Conservation (phyloP, 2,888 invertebrate genomes). For the Gryllus longicercus region DNA sequence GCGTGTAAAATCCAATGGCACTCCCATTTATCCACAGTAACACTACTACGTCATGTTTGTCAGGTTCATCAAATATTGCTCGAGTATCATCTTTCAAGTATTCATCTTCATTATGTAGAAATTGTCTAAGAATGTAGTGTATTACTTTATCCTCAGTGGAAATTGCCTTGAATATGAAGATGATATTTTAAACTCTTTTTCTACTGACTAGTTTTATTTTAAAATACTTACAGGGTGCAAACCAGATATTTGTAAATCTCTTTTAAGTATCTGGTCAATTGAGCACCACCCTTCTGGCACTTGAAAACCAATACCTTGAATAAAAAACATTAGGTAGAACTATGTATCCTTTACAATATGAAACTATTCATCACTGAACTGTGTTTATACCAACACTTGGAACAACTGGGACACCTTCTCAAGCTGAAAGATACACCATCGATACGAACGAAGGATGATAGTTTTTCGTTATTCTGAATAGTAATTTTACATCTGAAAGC, state of each 20-base stretch:
- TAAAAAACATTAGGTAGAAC: too few species aligned
- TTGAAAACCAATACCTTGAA: neutral
- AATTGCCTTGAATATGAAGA: neutral
- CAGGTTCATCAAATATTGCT: conserved; percentile 33
- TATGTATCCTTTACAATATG: neutral
- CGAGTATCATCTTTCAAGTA: conserved; percentile 21
- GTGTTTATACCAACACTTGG: neutral
- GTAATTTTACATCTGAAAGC: too few species aligned
- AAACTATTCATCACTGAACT: conserved; percentile 23
- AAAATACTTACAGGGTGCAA: neutral
- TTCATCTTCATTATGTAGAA: conserved; percentile 31
- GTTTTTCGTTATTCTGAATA: too few species aligned
- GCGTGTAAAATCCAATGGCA: conserved; percentile 42
- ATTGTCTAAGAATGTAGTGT: conserved; percentile 30
- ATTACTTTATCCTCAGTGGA: conserved; percentile 26
- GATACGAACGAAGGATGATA: too few species aligned
- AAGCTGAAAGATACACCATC: too few species aligned
- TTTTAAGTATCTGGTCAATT: neutral
- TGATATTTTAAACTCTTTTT: neutral
- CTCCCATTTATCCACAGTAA: conserved; percentile 32
- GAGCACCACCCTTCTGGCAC: neutral
- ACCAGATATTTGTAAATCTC: neutral
- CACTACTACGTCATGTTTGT: conserved; percentile 30
- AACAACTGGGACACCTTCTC: too few species aligned
- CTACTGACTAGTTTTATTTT: neutral